Evolutionary conservation across 2,797 vertebrate genomes (phyloP).

Genomic region (Cheirogaleus major): DNA sequence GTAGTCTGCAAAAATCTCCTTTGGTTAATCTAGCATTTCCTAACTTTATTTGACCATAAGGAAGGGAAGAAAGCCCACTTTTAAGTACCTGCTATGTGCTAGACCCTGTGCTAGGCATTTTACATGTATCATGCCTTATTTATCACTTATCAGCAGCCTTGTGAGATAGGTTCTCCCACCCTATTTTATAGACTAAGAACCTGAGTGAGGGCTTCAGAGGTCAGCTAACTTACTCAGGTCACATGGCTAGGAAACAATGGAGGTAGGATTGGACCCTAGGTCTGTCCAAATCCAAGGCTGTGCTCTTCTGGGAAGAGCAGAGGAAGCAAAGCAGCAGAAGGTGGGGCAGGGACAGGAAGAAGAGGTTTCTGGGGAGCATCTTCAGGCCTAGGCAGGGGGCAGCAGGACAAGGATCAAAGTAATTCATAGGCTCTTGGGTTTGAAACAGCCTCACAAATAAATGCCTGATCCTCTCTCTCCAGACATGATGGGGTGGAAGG

Average conservation of each 20-base stretch:
- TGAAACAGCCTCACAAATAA: conserved; percentile 20
- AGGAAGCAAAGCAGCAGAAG: not conserved
- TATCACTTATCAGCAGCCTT: not conserved
- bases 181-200: not conserved
- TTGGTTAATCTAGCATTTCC: not conserved
- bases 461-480: not conserved
- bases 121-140: not conserved
- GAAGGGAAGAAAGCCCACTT: not conserved
- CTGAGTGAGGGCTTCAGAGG: not conserved
- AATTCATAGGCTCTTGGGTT: not conserved
- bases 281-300: not conserved
- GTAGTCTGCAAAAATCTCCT: not conserved
- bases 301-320: not conserved
- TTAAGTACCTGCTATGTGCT: not conserved
- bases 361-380: not conserved
- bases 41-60: not conserved
- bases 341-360: not conserved
- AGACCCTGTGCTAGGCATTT: not conserved
- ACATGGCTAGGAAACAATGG: too few relatives aligned
- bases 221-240: not conserved
- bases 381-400: not conserved
- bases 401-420: not conserved
- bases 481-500: not conserved
- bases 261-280: not conserved
- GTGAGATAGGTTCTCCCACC: not conserved